These are phyloP conservation scores for Heliocidaris tuberculata DNA, from an alignment of 35 echinoderm and acorn worm genomes.

Conservation along the genomic window DNA sequence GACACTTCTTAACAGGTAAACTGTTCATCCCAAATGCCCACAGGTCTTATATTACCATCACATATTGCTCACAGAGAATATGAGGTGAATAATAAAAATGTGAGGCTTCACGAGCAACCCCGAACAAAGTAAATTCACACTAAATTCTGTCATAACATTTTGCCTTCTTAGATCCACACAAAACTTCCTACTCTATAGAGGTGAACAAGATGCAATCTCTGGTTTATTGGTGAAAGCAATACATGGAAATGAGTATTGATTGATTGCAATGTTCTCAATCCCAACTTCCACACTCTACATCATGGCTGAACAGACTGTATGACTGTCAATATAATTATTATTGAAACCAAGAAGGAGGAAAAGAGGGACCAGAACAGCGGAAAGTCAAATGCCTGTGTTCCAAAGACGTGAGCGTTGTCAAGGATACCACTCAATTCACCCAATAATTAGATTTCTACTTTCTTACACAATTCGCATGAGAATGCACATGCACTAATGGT, in stretches of 20 bases:
- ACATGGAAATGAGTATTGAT: neutral
- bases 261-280: neutral
- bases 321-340: constrained; percentile 4
- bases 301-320: neutral
- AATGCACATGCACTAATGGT: neutral
- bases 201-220: neutral
- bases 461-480: neutral
- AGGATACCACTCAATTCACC: neutral
- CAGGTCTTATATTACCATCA: neutral
- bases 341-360: neutral
- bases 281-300: neutral
- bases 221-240: neutral
- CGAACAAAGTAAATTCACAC: neutral
- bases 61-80: neutral
- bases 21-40: neutral
- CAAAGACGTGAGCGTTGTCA: constrained; percentile 15
- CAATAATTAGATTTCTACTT: constrained; percentile 19
- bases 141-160: neutral
- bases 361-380: neutral
- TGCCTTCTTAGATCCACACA: neutral
- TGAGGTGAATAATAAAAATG: neutral
- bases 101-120: neutral
- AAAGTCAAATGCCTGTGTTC: constrained; percentile 16
- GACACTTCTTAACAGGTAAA: too few relatives aligned
- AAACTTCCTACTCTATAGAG: neutral